Conservation (phyloP, 2,888 invertebrate genomes). For the Diadegma fenestrale region DNA sequence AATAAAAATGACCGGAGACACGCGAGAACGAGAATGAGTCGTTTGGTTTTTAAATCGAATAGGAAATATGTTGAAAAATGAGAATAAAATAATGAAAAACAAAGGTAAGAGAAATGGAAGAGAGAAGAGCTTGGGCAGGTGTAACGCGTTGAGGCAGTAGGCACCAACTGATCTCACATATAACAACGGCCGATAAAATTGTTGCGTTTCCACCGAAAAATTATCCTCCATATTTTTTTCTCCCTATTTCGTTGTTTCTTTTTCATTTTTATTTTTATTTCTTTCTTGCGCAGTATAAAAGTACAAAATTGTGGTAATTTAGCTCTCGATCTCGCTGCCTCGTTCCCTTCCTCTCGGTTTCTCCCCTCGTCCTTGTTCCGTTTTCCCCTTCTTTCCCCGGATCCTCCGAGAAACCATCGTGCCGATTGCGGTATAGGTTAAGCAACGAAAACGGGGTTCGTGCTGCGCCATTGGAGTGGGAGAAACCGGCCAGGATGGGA, state of each 20-base stretch:
- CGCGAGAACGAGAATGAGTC: neutral
- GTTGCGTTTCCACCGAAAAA: constrained; percentile 84
- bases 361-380: constrained; percentile 17
- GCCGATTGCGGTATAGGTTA: constrained; percentile 15
- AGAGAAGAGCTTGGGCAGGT: constrained; percentile 75
- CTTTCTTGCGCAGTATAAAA: constrained; percentile 78
- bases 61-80: neutral
- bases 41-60: neutral
- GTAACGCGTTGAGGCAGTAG: constrained; percentile 84
- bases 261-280: constrained; percentile 55
- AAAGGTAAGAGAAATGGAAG: constrained; percentile 16
- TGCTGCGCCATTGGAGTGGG: constrained; percentile 40
- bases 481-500: constrained; percentile 41
- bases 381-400: constrained; percentile 5
- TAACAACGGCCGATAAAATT: constrained; percentile 84
- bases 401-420: neutral
- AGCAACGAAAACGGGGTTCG: constrained; percentile 44
- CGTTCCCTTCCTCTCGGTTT: neutral
- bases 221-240: constrained; percentile 80
- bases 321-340: constrained; percentile 57
- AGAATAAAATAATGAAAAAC: neutral
- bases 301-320: constrained; percentile 84
- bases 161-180: constrained; percentile 84
- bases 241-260: constrained; percentile 71
- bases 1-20: neutral